A percentile compares a stretch with the other conserved stretches of the same genome.
phyloP scores from a whole-genome alignment of 2,113 vertebrate genomes.

The Furnarius figulus region DNA sequence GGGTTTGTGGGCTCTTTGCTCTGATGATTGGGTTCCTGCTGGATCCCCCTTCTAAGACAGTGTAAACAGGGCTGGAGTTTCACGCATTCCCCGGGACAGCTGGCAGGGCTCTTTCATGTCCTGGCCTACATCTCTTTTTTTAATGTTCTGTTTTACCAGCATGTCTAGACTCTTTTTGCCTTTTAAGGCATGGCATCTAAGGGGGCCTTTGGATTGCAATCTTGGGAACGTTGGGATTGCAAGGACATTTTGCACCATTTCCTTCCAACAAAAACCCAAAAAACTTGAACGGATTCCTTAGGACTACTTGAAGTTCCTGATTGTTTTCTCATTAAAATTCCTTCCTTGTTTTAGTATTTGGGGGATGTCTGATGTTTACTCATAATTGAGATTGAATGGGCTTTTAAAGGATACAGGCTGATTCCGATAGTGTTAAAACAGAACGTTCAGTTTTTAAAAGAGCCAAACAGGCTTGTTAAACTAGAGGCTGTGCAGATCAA shows the following conservation, averaged over 20 bases:
- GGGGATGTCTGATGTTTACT: slow-evolving; percentile 32
- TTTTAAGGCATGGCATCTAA: slow-evolving; percentile 70
- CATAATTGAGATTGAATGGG: neutral
- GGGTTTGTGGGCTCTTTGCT: neutral
- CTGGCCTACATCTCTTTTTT: neutral
- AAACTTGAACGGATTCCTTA: neutral
- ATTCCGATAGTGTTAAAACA: slow-evolving; percentile 3
- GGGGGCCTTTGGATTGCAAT: slow-evolving; percentile 29
- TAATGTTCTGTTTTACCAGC: slow-evolving; percentile 9
- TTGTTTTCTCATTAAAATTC: slow-evolving; percentile 56
- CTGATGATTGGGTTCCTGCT: neutral
- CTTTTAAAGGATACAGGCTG: neutral
- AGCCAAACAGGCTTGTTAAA: neutral
- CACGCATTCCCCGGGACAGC: neutral
- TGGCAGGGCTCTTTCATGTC: neutral
- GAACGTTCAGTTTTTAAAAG: neutral
- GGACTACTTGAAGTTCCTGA: neutral
- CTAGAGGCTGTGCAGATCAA: neutral
- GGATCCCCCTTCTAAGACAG: neutral
- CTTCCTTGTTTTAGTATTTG: slow-evolving; percentile 27
- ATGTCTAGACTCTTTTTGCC: slow-evolving; percentile 52
- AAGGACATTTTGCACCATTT: slow-evolving; percentile 51
- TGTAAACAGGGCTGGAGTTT: neutral
- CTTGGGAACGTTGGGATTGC: slow-evolving; percentile 34
- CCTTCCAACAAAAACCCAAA: neutral